Percentiles rank a stretch among this genome's conserved stretches.
Conservation (phyloP, 1,140 invertebrate genomes). For the Lordiphosa mommai region DNA sequence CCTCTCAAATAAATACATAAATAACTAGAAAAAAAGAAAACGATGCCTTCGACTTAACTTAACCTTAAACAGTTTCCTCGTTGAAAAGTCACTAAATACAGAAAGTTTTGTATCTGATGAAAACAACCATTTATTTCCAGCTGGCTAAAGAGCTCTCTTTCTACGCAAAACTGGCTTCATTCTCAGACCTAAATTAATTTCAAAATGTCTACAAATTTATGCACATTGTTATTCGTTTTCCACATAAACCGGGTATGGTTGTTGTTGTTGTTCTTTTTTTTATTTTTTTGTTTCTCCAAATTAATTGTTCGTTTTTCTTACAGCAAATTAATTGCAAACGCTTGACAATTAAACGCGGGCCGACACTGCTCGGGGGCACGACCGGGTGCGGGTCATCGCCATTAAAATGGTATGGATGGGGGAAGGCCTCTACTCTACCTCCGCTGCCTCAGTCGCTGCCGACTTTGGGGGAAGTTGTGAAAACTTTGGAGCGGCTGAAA, state of each 20-base stretch:
- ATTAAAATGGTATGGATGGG: slow-evolving; percentile 23
- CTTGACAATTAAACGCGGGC: slow-evolving; percentile 65
- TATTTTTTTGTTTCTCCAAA: slow-evolving; percentile 31
- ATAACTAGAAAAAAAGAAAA: too few relatives aligned
- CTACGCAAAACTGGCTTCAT: slow-evolving; percentile 15
- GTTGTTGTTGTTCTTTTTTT: slow-evolving; percentile 10
- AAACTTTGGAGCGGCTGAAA: slow-evolving; percentile 72
- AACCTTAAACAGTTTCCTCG: too few relatives aligned
- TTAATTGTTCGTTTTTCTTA: slow-evolving; percentile 72
- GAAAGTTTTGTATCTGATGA: neutral
- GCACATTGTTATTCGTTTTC: slow-evolving; percentile 26
- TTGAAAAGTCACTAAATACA: neutral
- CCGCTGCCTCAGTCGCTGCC: slow-evolving; percentile 25
- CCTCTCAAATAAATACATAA: too few relatives aligned
- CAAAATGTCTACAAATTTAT: slow-evolving; percentile 49
- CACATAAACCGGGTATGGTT: neutral
- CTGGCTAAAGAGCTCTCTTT: slow-evolving; percentile 2
- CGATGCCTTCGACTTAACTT: too few relatives aligned
- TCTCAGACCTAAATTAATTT: slow-evolving; percentile 35
- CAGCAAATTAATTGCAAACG: slow-evolving; percentile 75
- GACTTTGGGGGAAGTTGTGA: slow-evolving; percentile 51
- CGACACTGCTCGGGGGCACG: slow-evolving; percentile 28
- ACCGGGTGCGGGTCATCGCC: slow-evolving; percentile 34
- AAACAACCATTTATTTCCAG: slow-evolving; percentile 1
- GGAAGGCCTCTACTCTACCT: neutral